Evolutionary conservation across 2,888 invertebrate genomes (phyloP).

Genomic region (Perdita meconis): DNA sequence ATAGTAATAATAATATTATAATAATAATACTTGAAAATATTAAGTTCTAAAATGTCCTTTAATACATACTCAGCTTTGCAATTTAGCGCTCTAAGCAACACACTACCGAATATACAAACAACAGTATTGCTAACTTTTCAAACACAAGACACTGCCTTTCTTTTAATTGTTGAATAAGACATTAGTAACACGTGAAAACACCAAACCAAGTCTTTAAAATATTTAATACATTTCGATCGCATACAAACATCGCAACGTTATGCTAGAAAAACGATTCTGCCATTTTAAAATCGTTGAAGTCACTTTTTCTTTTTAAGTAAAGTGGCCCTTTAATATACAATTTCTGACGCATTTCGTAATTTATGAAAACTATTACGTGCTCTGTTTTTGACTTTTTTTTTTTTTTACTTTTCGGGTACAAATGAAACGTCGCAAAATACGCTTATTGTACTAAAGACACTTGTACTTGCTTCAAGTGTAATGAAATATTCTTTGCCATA

Average conservation of each 20-base stretch:
- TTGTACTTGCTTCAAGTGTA: conserved; percentile 56
- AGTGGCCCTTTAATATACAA: conserved; percentile 30
- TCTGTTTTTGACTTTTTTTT: conserved; percentile 7
- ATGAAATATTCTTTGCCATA: conserved; percentile 48
- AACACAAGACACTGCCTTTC: conserved; percentile 14
- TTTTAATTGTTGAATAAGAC: conserved; percentile 19
- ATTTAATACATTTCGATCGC: conserved; percentile 32
- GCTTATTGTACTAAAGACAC: conserved; percentile 54
- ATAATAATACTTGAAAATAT: conserved; percentile 52
- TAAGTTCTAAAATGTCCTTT: conserved; percentile 47
- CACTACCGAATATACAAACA: conserved; percentile 43
- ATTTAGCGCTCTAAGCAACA: conserved; percentile 28
- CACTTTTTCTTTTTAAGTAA: conserved; percentile 39
- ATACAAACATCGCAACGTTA: conserved; percentile 35
- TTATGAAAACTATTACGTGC: conserved; percentile 30
- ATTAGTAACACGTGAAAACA: conserved; percentile 23
- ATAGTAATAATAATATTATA: conserved; percentile 47
- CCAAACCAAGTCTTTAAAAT: conserved; percentile 26
- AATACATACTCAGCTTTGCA: conserved; percentile 31
- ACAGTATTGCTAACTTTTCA: conserved; percentile 25
- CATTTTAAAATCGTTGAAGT: conserved; percentile 33
- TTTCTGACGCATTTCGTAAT: conserved; percentile 15
- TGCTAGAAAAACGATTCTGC: conserved; percentile 20
- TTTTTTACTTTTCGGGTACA: conserved; percentile 20
- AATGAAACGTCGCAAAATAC: conserved; percentile 47